Percentiles rank a stretch among this genome's conserved stretches.
These are phyloP conservation scores for Pristionchus maxplancki DNA, from an alignment of 2,888 invertebrate species.

Conservation along the genomic window DNA sequence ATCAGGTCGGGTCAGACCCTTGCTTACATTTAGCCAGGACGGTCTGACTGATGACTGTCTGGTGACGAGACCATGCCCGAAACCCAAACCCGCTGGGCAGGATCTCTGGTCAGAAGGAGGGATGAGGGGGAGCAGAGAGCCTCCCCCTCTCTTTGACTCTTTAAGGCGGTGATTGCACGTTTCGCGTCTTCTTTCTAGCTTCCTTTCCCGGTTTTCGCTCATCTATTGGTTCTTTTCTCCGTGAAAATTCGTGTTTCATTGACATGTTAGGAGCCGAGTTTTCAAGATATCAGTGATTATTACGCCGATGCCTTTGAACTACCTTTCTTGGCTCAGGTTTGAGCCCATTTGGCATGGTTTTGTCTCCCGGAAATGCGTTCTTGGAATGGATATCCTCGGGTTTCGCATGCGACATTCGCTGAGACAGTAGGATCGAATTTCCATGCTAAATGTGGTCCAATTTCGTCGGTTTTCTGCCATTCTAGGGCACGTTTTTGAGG, in stretches of 20 bases:
- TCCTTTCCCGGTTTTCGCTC: background rate
- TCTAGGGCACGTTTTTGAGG: background rate
- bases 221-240: too few species aligned
- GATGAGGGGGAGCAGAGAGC: background rate
- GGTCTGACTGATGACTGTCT: too few species aligned
- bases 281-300: too few species aligned
- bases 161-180: conserved; percentile 4
- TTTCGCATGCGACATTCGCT: background rate
- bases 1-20: background rate
- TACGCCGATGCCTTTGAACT: too few species aligned
- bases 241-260: too few species aligned
- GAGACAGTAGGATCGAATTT: background rate
- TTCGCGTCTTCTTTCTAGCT: background rate
- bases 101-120: background rate
- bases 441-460: background rate
- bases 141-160: background rate
- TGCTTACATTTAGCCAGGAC: too few species aligned
- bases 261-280: too few species aligned
- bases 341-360: background rate
- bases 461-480: background rate
- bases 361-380: background rate
- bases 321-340: background rate
- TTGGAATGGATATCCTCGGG: background rate
- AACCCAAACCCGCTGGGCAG: background rate
- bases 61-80: too few species aligned